phyloP scores from a whole-genome alignment of 2,888 invertebrate species.

The Sepioteuthis lessoniana region DNA sequence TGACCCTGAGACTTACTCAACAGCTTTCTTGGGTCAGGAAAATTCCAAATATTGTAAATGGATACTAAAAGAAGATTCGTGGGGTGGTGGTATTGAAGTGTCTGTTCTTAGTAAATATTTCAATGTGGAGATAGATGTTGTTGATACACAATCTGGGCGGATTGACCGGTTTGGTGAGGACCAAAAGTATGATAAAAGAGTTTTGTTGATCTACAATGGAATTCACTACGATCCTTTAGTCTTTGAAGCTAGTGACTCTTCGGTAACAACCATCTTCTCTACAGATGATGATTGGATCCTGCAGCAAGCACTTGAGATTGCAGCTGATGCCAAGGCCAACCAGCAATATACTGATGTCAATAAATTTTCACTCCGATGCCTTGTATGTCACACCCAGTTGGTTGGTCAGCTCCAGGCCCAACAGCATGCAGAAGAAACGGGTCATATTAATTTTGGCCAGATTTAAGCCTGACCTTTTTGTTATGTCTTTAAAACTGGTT shows the following conservation, averaged over 20 bases:
- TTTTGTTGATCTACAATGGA: conserved; percentile 93
- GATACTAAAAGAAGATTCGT: conserved; percentile 86
- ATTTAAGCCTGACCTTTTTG: background rate
- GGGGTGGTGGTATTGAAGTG: conserved; percentile 97
- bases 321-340: conserved; percentile 89
- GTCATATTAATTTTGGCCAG: conserved; percentile 80
- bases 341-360: conserved; percentile 92
- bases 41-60: conserved; percentile 90
- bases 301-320: conserved; percentile 87
- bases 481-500: background rate
- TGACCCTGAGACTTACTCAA: conserved; percentile 86
- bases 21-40: conserved; percentile 85
- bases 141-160: conserved; percentile 88
- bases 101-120: conserved; percentile 89
- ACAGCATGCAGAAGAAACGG: conserved; percentile 88
- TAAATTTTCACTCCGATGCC: conserved; percentile 88
- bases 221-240: conserved; percentile 96
- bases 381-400: conserved; percentile 85
- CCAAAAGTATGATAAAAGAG: conserved; percentile 86
- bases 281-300: conserved; percentile 83
- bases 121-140: conserved; percentile 92
- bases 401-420: conserved; percentile 88
- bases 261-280: conserved; percentile 85
- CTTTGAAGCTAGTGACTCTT: conserved; percentile 81
- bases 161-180: conserved; percentile 95